Evolutionary conservation across 2,797 vertebrate genomes (phyloP).

Genomic region (Gymnoscopelus microlampas): DNA sequence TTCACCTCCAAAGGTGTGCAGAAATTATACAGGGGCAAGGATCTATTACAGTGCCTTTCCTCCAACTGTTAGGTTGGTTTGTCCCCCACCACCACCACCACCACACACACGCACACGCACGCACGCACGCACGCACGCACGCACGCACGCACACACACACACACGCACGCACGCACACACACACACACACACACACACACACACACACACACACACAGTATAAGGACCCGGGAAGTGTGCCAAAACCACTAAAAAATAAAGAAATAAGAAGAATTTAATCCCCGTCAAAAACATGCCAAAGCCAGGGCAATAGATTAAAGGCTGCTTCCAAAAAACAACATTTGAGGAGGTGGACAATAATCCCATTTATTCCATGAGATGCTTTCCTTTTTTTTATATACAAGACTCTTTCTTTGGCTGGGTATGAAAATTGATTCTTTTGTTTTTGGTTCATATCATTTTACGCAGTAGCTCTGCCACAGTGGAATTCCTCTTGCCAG

Average conservation of each 20-base stretch:
- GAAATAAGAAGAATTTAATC: conserved; percentile 73
- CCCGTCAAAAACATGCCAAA: conserved; percentile 65
- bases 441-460: conserved; percentile 74
- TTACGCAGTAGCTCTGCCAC: conserved; percentile 73
- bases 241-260: conserved; percentile 74
- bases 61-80: conserved; percentile 27
- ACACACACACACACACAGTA: neutral
- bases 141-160: no score
- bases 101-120: no score
- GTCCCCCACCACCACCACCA: conserved; percentile 29
- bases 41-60: conserved; percentile 44
- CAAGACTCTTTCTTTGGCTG: conserved; percentile 44
- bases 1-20: conserved; percentile 42
- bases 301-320: conserved; percentile 66
- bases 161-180: no score
- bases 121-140: no score
- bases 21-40: conserved; percentile 33
- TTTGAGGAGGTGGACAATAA: conserved; percentile 62
- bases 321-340: conserved; percentile 70
- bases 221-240: conserved; percentile 61
- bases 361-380: conserved; percentile 65
- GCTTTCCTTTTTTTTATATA: conserved; percentile 53
- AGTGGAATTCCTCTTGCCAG: conserved; percentile 68
- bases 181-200: neutral
- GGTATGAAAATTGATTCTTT: conserved; percentile 68